Base-by-base conservation (phyloP, 2,797 vertebrate genomes). In the Astyanax mexicanus region DNA sequence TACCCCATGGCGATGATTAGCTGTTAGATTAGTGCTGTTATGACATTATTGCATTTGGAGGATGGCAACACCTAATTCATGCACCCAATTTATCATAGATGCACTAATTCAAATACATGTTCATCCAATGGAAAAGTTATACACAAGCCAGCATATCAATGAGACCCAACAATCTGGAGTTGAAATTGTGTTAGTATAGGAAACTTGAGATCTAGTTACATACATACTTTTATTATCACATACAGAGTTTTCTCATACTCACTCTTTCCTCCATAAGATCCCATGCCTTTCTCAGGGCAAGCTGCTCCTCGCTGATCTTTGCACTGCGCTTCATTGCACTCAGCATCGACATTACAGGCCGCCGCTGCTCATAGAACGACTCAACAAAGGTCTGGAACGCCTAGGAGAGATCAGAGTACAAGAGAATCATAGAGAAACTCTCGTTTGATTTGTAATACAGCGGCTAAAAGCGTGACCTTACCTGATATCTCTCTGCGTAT, bases 401-500 rank as follows among this genome's bases (percentile, higher is more conserved):
- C 91, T 92, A 25, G n/a, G 15, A 65, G 19, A 55, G 3, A 65
- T 42, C 47, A 55, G 71, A 65, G 23, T 13, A 69, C 0, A 57
- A 2, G 65, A 7, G 29, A 67, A 49, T 40, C 7, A 61, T 19
- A 54, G 9, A 54, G 0, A 75, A 12, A 1, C 5, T 7, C 19
- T 13, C 40, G 29, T 13, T n/a, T 6, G 19, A 32, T 32, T 5
- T 8, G 3, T 40, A 15, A 49, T 2, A 69, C 3, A 51, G 5
- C 9, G 32, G 4, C 12, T 23, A 23, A 44, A 13, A 13, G 44
- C 57, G 82, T 42, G 17, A 17, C 82, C 90, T 90, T 89, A 96
- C 96, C 71, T 94, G 90, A 84, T 88, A 94, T 62, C 92, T 95
- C 55, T 91, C 89, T 55, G 80, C 88, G 69, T 93, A 94, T 0